Evolutionary conservation across 1,140 invertebrate species (phyloP), one percentile per base, ranked within the genome.

Genomic region (Gryon sp.): DNA sequence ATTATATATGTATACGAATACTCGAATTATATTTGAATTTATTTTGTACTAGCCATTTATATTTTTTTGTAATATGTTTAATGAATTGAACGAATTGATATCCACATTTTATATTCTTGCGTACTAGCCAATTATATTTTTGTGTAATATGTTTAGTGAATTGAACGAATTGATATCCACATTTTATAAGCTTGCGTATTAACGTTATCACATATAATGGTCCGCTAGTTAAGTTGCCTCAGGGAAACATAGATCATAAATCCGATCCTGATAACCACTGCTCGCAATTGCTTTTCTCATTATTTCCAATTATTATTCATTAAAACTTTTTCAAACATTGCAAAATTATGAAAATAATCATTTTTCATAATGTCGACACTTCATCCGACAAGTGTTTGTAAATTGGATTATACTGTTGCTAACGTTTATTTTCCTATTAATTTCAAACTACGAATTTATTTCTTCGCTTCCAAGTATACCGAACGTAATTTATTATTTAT

Each of bases 261-360:
- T 69, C 65, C 53, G 36, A 52, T 69, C 53, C 41, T 50, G 65
- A 69, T 69, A 69, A 60, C 34, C 32, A 59, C 52, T 16, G 34
- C 22, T 26, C 32, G 43, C 26, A 15, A 60, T 60, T 69, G 46
- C 65, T 59, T 59, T 69, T 52, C 53, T 59, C 36, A 69, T 59
- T 69, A 69, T 69, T 69, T 59, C 53, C 53, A 69, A 59, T 69
- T 69, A 69, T 69, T 69, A 69, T 69, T 69, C 43, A 68, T 68
- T 59, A 68, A 59, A 66, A 45, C 19, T 45, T 68, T 68, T 68
- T 40, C 16, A 2, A 9, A 7, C 18, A 9, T 22, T 15, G 4
- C 18, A 36, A 59, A 60, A 52, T 50, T 52, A 69, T 9, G 45
- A 60, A 57, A 59, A 59, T 69, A 59, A 50, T 41, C 41, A 60